phyloP scores from a whole-genome alignment of 2,888 invertebrate species.

The Agriopis marginaria region DNA sequence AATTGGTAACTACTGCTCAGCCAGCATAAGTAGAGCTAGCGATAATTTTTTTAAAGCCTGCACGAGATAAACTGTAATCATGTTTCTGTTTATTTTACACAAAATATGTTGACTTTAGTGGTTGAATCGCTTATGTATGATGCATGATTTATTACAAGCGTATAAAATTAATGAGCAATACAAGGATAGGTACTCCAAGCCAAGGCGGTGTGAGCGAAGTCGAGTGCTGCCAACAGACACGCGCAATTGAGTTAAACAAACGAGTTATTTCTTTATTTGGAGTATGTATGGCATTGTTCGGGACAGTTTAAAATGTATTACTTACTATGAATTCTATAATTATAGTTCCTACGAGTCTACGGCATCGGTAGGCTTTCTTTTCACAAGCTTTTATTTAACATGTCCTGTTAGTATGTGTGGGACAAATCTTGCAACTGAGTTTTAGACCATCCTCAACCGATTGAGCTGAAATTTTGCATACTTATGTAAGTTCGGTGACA shows the following conservation, averaged over 20 bases:
- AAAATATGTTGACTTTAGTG: neutral
- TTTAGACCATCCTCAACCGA: no score
- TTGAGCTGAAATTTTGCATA: no score
- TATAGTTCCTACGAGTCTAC: no score
- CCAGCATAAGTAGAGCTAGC: no score
- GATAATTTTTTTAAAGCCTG: neutral
- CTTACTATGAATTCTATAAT: neutral
- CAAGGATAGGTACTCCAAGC: neutral
- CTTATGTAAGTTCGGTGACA: no score
- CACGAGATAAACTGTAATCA: neutral
- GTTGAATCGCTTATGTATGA: neutral
- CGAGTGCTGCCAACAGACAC: neutral
- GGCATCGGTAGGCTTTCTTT: neutral
- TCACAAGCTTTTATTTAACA: no score
- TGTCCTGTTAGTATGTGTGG: no score
- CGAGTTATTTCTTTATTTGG: neutral
- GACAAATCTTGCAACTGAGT: no score
- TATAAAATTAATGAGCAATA: conserved; percentile 6
- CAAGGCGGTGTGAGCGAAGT: neutral
- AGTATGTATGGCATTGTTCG: neutral
- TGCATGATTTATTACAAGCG: conserved; percentile 7
- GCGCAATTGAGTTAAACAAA: conserved; percentile 1
- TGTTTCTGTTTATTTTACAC: neutral
- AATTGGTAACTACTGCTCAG: no score
- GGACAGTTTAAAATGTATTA: neutral